A percentile compares a stretch with the other conserved stretches of the same genome.
phyloP scores from a whole-genome alignment of 2,113 vertebrate genomes.

The Apodemus sylvaticus region DNA sequence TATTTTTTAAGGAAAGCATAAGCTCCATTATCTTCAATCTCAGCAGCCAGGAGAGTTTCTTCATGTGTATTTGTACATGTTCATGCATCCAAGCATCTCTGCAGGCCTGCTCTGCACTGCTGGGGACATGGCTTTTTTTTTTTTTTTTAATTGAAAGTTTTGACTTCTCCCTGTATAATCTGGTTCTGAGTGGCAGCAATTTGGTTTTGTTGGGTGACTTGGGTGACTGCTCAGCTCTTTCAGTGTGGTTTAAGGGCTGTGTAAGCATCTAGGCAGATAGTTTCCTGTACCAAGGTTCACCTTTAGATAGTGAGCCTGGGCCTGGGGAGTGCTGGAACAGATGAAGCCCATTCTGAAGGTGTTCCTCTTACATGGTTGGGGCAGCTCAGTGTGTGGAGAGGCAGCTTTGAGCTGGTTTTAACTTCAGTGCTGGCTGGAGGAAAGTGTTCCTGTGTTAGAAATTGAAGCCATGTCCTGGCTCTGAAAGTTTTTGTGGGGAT shows the following conservation, averaged over 20 bases:
- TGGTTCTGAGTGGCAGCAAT: not conserved
- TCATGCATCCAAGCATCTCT: accelerated
- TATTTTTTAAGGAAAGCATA: accelerated
- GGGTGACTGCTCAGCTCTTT: not conserved
- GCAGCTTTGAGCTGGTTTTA: not conserved
- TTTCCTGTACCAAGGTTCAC: not conserved
- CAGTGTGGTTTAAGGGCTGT: not conserved
- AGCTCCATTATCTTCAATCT: not conserved
- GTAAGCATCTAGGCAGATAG: not conserved
- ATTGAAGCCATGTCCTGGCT: not conserved
- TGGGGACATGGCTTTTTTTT: not conserved
- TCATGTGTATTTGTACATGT: accelerated
- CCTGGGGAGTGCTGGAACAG: not conserved
- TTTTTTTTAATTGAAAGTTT: not conserved
- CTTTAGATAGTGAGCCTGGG: not conserved
- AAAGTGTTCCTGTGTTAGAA: not conserved
- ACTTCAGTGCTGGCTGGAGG: not conserved
- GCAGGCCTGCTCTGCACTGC: not conserved
- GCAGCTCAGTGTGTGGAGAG: not conserved
- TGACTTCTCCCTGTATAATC: not conserved
- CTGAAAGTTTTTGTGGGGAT: not conserved
- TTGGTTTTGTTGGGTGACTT: not conserved
- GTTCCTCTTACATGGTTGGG: too few species aligned
- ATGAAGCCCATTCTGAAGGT: not conserved
- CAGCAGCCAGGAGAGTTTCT: not conserved